Evolutionary conservation across 1,140 invertebrate species (phyloP), one percentile per base, ranked within the genome.

Genomic region (Octopus sinensis): DNA sequence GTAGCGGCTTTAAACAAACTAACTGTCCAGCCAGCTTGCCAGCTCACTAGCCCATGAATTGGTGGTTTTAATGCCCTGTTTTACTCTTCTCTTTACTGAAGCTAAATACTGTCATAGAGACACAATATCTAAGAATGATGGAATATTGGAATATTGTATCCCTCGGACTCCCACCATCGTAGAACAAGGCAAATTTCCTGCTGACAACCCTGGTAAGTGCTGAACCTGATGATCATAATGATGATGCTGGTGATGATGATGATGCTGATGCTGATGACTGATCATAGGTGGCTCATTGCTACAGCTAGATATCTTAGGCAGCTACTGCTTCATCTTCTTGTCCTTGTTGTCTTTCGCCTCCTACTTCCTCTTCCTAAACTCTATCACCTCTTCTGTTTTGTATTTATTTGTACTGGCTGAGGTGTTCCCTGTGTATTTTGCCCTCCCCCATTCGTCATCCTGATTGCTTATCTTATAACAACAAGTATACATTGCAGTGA

Each of bases 41-140:
- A 43, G 30, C 30, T 43, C 17, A 12, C 68, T 13, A 6, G 9
- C 68, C 30, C 68, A 10, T 9, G 13, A 73, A 73, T 1, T 9
- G 68, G 68, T 43, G 30, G 30, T 43, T 73, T 73, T 12, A 73
- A 73, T 73, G 68, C 56, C 56, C 56, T 12, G 30, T 13, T 73
- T 73, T 53, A 6, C 30, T 77, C 76, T 77, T 77, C 76, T 77
- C 76, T 77, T 77, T 77, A 77, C 52, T 17, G 17, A 77, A 77
- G 76, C 76, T 43, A 77, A 77, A 51, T 53, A 77, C 76, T 77
- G 76, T n/a, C 30, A 9, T 43, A 17, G 30, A 77, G 76, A 77
- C 17, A 6, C 76, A 77, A 51, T 51, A 12, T 17, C 7, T 77
- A 7, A 77, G 30, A 51, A 53, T 51, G 17, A 12, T 77, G 76